Percentiles rank a stretch among this genome's conserved stretches.
phyloP scores from a whole-genome alignment of 2,888 invertebrate genomes.

The Rotaria magnacalcarata region DNA sequence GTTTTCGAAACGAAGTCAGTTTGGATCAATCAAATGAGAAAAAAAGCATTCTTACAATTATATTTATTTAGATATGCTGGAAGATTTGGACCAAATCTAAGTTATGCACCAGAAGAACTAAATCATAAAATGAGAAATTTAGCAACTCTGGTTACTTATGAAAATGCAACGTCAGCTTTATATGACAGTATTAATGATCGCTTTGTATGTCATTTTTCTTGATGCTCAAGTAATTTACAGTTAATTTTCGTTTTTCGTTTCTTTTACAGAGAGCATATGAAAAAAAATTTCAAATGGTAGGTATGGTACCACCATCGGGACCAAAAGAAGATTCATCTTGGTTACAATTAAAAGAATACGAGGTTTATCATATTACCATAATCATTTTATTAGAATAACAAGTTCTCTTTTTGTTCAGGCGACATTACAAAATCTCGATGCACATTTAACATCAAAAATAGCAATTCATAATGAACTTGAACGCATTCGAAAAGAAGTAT shows the following conservation, averaged over 20 bases:
- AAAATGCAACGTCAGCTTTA: background rate
- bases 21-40: background rate
- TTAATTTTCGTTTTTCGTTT: no score
- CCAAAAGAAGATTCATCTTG: constrained; percentile 23
- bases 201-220: background rate
- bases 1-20: background rate
- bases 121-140: background rate
- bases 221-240: no score
- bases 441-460: constrained; percentile 13
- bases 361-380: background rate
- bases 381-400: background rate
- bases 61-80: background rate
- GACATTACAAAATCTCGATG: constrained; percentile 3
- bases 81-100: background rate
- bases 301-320: background rate
- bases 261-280: background rate
- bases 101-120: background rate
- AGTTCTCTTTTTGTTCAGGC: background rate
- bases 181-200: background rate
- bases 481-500: constrained; percentile 9
- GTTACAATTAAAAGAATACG: constrained; percentile 27
- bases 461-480: background rate
- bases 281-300: background rate
- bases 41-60: background rate
- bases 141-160: background rate